Evolutionary conservation across 2,888 invertebrate genomes (phyloP), one percentile per base, ranked within the genome.

Genomic region (Meandrusa payeni): DNA sequence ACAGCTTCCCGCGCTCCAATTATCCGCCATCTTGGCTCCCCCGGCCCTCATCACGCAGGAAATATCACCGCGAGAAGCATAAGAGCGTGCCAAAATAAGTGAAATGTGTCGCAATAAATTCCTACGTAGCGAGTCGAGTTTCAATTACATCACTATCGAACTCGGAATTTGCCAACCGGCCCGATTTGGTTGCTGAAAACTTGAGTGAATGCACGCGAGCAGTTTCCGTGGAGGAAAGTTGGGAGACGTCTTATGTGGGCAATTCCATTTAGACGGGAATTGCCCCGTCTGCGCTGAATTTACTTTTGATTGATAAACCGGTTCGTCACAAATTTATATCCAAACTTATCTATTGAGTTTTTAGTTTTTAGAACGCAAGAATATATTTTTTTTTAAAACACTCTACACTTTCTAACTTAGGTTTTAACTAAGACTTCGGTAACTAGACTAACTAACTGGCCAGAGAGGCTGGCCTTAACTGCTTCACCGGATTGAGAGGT

Each of bases 31-130:
- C 28, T 43, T 43, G 17, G 26, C 19, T 44, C 38, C 26, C 32
- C 22, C 27, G 38, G 31, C 27, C 22, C 37, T 22, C 29, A 32
- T 32, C 38, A 17, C 33, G 19, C 17, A 28, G 36, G 20, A 26
- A 29, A 46, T 43, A 40, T 41, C 29, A 34, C 38, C 32, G 11
- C 9, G 23, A 4, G 7, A 26, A 37, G 31, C 17, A 37, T 41
- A 46, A 27, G 37, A 46, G 48, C 48, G 51, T 50, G 53, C 51
- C 55, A 55, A 54, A 60, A 55, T 55, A 57, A 57, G 50, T 59
- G 51, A 57, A 51, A 58, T 51, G 56, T 57, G 62, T 58, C 57
- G 48, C 56, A 48, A 61, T 64, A 62, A 62, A 64, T 64, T 54
- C 50, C 33, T 42, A 42, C 50, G 51, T 51, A 50, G 41, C 49